These are phyloP conservation scores for Zygaena filipendulae DNA, from an alignment of 2,888 invertebrate species.

Conservation along the genomic window DNA sequence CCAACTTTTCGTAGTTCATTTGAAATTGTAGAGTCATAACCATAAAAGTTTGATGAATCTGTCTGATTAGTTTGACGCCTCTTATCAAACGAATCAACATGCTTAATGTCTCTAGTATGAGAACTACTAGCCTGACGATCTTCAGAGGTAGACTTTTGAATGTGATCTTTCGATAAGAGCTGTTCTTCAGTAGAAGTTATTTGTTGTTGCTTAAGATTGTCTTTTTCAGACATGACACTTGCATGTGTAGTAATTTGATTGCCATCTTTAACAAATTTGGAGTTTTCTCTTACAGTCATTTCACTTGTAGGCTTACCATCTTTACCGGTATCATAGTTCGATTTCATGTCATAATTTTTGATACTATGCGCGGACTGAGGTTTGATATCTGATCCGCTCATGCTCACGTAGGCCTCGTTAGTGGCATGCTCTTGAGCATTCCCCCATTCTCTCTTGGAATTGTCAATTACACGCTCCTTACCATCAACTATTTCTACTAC, in stretches of 20 bases:
- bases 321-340: slow-evolving; percentile 66
- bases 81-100: slow-evolving; percentile 17
- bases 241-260: slow-evolving; percentile 44
- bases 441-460: slow-evolving; percentile 69
- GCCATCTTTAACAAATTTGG: slow-evolving; percentile 49
- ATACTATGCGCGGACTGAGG: slow-evolving; percentile 65
- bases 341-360: slow-evolving; percentile 62
- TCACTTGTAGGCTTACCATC: slow-evolving; percentile 58
- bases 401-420: slow-evolving; percentile 63
- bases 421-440: slow-evolving; percentile 51
- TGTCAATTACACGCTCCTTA: slow-evolving; percentile 70
- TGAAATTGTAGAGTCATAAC: slow-evolving; percentile 53
- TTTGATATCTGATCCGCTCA: slow-evolving; percentile 67
- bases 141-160: slow-evolving; percentile 11
- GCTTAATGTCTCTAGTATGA: slow-evolving; percentile 16
- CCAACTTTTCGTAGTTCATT: slow-evolving; percentile 55
- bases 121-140: slow-evolving; percentile 17
- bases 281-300: slow-evolving; percentile 44
- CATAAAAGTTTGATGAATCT: slow-evolving; percentile 57
- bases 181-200: slow-evolving; percentile 36
- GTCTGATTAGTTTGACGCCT: slow-evolving; percentile 40
- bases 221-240: slow-evolving; percentile 48
- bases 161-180: slow-evolving; percentile 21
- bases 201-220: slow-evolving; percentile 43
- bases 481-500: slow-evolving; percentile 74